Base-by-base conservation (phyloP, 2,113 vertebrate species). In the Phrynocephalus versicolor region DNA sequence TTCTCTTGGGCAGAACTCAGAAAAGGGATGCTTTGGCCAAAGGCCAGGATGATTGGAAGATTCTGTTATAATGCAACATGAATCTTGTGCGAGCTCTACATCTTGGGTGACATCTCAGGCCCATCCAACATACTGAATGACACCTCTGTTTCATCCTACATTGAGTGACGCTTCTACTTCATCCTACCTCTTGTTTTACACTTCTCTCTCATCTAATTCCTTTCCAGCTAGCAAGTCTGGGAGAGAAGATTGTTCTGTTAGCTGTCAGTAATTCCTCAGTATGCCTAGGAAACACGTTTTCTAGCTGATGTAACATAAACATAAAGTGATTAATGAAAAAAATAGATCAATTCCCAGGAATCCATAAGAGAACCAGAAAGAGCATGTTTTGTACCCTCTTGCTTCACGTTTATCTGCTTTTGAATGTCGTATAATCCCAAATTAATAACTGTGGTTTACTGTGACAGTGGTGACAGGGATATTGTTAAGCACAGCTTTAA, bases 381-480 rank as follows among this genome's bases (percentile, higher is more conserved):
- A 10, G 80, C 62, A 78, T 33, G 4, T 69, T 87, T 84, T 88
- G 64, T 45, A 84, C 35, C 84, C 76, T 84, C 76, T 33, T 75
- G 78, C 73, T 88, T 88, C 88, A 84, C 87, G 81, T 45, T 89
- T 88, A 73, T 67, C 77, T 83, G 55, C 60, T 92, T 92, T 84
- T 84, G 89, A 33, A 83, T 55, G 64, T 72, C 89, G 87, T 69
- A 51, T 25, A 67, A 86, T 87, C 79, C 89, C 37, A 82, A 78
- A 92, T 91, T 89, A 92, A 90, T 84, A 82, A 16, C 80, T 85
- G 27, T 85, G 79, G 73, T 81, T 91, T 88, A 71, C 79, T 90
- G 82, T 89, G 91, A 82, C 0, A 73, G 84, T 89, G 78, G 72
- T 86, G 90, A 86, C 67, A 87, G 72, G 82, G 76, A 84, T 77